A percentile compares a stretch with the other conserved stretches of the same genome.
These are phyloP conservation scores for Venturia canescens DNA, from an alignment of 1,140 invertebrate genomes.

Conservation along the genomic window DNA sequence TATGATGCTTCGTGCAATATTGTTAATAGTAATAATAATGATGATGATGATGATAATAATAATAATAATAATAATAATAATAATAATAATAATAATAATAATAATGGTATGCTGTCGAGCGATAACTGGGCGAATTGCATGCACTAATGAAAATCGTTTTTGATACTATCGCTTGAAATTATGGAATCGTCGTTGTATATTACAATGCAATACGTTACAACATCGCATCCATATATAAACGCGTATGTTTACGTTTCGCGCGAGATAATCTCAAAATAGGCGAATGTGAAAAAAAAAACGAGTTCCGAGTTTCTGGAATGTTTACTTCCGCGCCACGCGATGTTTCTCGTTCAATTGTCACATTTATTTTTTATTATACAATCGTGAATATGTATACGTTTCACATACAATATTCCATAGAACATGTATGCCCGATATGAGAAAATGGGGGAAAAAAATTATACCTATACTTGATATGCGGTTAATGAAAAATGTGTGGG, in stretches of 20 bases:
- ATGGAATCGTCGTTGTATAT: not conserved
- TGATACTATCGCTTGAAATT: not conserved
- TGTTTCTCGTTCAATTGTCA: not conserved
- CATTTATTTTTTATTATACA: not conserved
- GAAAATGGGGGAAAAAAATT: too few species aligned
- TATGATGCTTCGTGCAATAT: not conserved
- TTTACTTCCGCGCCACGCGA: not conserved
- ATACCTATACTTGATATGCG: too few species aligned
- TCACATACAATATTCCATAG: not conserved
- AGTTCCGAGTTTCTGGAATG: not conserved
- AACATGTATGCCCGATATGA: too few species aligned
- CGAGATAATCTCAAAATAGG: not conserved
- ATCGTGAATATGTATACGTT: not conserved
- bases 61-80: too few species aligned
- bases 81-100: too few species aligned
- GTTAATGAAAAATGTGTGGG: too few species aligned
- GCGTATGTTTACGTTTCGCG: not conserved
- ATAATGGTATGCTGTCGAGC: too few species aligned
- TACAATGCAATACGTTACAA: not conserved
- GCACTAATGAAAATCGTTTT: not conserved
- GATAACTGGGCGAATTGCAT: too few species aligned
- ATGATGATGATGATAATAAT: too few species aligned
- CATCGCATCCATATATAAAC: not conserved
- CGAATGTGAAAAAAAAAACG: not conserved
- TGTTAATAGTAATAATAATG: too few species aligned